Conservation (phyloP, 2,888 invertebrate genomes). For the Eupithecia subfuscata region DNA sequence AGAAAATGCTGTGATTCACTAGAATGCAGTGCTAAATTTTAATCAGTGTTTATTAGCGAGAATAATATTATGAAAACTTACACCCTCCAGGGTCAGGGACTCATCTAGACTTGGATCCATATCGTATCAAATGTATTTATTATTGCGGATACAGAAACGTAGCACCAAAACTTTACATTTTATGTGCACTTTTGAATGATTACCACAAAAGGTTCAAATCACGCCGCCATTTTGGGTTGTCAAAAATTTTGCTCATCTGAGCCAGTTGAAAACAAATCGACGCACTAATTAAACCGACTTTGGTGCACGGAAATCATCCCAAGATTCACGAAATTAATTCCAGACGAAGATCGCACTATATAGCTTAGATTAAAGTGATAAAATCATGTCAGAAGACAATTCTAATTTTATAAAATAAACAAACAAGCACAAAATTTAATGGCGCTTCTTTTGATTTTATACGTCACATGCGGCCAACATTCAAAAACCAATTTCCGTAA, state of each 20-base stretch:
- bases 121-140: constrained; percentile 29
- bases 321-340: constrained; percentile 22
- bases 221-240: constrained; percentile 83
- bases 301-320: neutral
- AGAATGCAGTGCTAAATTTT: neutral
- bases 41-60: neutral
- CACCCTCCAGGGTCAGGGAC: constrained; percentile 72
- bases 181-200: constrained; percentile 17
- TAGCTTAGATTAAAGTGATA: constrained; percentile 24
- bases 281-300: constrained; percentile 28
- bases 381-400: constrained; percentile 6
- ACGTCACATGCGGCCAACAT: constrained; percentile 65
- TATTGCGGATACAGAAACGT: neutral
- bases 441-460: constrained; percentile 83
- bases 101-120: constrained; percentile 80
- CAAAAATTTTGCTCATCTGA: constrained; percentile 66
- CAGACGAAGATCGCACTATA: constrained; percentile 6
- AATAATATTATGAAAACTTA: constrained; percentile 58
- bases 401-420: constrained; percentile 45
- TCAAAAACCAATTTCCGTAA: constrained; percentile 35
- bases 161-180: constrained; percentile 19
- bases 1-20: neutral
- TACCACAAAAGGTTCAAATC: constrained; percentile 68
- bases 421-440: constrained; percentile 61
- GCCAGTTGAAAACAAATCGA: constrained; percentile 80